Conservation (phyloP, 1,140 invertebrate species). For the Rhopalosiphum maidis region DNA sequence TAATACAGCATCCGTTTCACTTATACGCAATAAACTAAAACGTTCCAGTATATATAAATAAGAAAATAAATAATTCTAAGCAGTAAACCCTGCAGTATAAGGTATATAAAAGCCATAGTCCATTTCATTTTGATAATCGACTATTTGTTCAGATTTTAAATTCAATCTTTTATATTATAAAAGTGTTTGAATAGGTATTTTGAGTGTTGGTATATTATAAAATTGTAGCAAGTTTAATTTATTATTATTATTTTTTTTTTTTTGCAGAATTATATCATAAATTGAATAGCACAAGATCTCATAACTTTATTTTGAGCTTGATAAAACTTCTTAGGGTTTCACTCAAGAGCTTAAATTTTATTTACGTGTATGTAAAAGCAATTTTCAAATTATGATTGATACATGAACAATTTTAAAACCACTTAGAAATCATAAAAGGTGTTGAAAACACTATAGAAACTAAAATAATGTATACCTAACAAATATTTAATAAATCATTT, state of each 20-base stretch:
- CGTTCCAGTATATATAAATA: not conserved
- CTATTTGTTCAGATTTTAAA: not conserved
- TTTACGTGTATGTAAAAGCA: not conserved
- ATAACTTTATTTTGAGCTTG: not conserved
- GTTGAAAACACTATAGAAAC: not conserved
- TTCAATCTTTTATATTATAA: not conserved
- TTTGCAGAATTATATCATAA: not conserved
- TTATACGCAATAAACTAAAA: not conserved
- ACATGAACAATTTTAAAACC: not conserved
- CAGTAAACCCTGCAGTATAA: accelerated
- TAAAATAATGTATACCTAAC: not conserved
- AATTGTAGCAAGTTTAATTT: not conserved
- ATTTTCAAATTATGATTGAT: not conserved
- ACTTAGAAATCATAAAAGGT: not conserved
- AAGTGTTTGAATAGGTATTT: not conserved
- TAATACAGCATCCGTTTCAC: not conserved
- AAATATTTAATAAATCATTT: too few relatives aligned
- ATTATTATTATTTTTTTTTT: too few relatives aligned
- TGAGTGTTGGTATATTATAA: not conserved
- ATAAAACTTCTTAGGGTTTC: not conserved
- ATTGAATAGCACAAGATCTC: not conserved
- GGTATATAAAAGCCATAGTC: too few relatives aligned
- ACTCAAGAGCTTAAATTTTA: not conserved
- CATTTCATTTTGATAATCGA: not conserved
- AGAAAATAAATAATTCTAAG: not conserved